Conservation (phyloP, 2,888 invertebrate genomes). For the Drosophila emarginata region DNA sequence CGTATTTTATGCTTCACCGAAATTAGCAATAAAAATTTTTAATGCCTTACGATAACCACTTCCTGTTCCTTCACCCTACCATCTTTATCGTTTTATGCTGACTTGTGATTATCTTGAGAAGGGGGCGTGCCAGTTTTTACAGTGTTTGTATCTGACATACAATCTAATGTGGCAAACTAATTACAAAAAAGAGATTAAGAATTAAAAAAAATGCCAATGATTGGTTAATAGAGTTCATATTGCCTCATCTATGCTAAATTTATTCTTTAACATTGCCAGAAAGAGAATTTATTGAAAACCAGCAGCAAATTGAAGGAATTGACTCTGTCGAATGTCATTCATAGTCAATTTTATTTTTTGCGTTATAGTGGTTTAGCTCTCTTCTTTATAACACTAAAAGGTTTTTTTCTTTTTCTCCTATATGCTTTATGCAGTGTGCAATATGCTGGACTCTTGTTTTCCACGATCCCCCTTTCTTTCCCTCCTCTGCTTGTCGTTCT, state of each 20-base stretch:
- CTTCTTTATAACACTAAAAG: neutral
- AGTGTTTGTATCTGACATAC: neutral
- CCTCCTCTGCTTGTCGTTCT: neutral
- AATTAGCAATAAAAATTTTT: conserved; percentile 74
- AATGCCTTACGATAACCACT: conserved; percentile 57
- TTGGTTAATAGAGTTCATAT: no score
- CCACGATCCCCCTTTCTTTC: neutral
- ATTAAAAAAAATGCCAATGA: no score
- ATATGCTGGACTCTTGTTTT: neutral
- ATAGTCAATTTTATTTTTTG: no score
- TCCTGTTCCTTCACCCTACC: conserved; percentile 4
- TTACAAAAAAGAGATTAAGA: neutral
- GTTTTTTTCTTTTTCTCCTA: neutral
- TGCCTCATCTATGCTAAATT: no score
- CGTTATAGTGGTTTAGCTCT: no score
- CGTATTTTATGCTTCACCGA: conserved; percentile 67
- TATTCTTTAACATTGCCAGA: no score
- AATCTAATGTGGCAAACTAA: neutral
- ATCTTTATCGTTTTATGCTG: conserved; percentile 20
- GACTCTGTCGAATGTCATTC: no score
- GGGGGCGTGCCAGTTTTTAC: conserved; percentile 12
- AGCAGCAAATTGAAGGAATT: no score
- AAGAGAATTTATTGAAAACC: no score
- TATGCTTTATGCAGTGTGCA: neutral
- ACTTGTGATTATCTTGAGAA: conserved; percentile 20